Percentiles rank a stretch among this genome's conserved stretches.
phyloP scores from a whole-genome alignment of 1,140 invertebrate species.

The Littorina saxatilis region DNA sequence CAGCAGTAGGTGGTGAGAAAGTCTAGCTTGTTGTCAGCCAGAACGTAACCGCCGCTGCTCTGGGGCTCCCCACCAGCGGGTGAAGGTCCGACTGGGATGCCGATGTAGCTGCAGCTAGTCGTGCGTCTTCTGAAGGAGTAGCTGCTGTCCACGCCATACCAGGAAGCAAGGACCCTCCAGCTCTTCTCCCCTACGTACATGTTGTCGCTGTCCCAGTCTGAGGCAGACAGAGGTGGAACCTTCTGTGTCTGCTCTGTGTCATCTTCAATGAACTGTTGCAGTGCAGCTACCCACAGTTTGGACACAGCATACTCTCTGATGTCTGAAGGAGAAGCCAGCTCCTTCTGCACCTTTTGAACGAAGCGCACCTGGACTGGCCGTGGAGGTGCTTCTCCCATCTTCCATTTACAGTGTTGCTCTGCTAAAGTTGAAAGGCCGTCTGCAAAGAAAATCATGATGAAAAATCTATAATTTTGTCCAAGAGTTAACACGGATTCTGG shows the following conservation, averaged over 20 bases:
- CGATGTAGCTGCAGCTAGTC: background rate
- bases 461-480: no score
- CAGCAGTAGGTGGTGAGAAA: slow-evolving; percentile 25
- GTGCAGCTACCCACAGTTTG: slow-evolving; percentile 11
- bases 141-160: slow-evolving; percentile 35
- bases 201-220: slow-evolving; percentile 30
- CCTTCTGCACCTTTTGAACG: slow-evolving; percentile 29
- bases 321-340: background rate
- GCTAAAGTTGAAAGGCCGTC: no score
- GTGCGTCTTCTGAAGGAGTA: slow-evolving; percentile 21
- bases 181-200: slow-evolving; percentile 33
- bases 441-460: no score
- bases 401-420: background rate
- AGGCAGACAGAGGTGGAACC: slow-evolving; percentile 26
- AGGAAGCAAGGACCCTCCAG: slow-evolving; percentile 37
- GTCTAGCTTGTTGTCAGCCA: slow-evolving; percentile 41
- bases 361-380: slow-evolving; percentile 18
- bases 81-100: background rate
- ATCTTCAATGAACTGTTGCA: slow-evolving; percentile 27
- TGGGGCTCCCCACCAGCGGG: background rate
- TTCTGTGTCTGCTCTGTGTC: background rate
- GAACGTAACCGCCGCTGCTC: slow-evolving; percentile 4
- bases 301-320: slow-evolving; percentile 31
- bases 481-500: no score
- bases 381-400: slow-evolving; percentile 3